Percentiles rank a stretch among this genome's conserved stretches.
These are phyloP conservation scores for Eledona agricola DNA, from an alignment of 2,888 invertebrate genomes.

Conservation along the genomic window DNA sequence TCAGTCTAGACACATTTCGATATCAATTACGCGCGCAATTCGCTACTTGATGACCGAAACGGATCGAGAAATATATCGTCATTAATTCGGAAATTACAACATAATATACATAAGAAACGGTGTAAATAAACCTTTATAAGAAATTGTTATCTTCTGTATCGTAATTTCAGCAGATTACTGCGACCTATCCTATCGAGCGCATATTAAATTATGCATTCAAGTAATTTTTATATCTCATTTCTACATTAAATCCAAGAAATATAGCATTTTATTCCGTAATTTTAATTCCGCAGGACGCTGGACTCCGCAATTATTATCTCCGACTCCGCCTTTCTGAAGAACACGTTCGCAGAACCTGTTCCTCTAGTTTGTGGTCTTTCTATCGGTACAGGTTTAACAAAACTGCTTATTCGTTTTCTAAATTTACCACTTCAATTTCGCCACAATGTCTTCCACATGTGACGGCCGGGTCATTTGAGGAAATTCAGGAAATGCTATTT, in stretches of 20 bases:
- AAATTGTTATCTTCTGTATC: slow-evolving; percentile 45
- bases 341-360: slow-evolving; percentile 41
- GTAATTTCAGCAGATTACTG: slow-evolving; percentile 48
- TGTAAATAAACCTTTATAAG: slow-evolving; percentile 52
- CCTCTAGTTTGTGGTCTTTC: not conserved
- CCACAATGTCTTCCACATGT: slow-evolving; percentile 43
- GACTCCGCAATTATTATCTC: slow-evolving; percentile 46
- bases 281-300: slow-evolving; percentile 43
- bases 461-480: slow-evolving; percentile 46
- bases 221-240: slow-evolving; percentile 53
- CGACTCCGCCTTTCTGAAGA: slow-evolving; percentile 42
- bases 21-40: slow-evolving; percentile 21
- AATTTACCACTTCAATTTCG: slow-evolving; percentile 44
- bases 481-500: slow-evolving; percentile 50
- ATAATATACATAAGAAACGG: slow-evolving; percentile 43
- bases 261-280: slow-evolving; percentile 46
- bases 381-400: slow-evolving; percentile 14
- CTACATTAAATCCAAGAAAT: slow-evolving; percentile 51
- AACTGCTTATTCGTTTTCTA: slow-evolving; percentile 35
- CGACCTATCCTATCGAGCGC: slow-evolving; percentile 38
- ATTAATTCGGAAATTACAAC: slow-evolving; percentile 36
- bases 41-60: slow-evolving; percentile 14
- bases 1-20: slow-evolving; percentile 27
- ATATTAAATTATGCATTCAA: slow-evolving; percentile 48
- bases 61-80: slow-evolving; percentile 10